These are phyloP conservation scores for Microchrysa polita DNA, from an alignment of 2,888 invertebrate species.

Conservation along the genomic window DNA sequence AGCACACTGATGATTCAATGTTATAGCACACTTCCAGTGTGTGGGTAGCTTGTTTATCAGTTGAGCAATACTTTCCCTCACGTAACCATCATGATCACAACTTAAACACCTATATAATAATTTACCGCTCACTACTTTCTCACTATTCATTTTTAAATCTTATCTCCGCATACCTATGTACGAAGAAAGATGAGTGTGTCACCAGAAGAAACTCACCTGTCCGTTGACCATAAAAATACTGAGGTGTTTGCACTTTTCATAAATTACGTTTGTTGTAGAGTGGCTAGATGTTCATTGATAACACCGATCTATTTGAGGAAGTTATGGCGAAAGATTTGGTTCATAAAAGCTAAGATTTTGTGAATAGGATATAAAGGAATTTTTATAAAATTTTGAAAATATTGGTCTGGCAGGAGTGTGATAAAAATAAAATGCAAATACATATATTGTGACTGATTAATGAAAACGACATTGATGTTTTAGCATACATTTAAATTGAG, in stretches of 20 bases:
- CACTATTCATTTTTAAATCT: background rate
- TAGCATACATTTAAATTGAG: too few species aligned
- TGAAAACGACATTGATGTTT: too few species aligned
- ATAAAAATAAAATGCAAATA: too few species aligned
- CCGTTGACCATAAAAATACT: conserved; percentile 16
- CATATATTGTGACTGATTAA: too few species aligned
- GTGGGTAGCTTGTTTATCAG: background rate
- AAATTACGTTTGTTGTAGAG: background rate
- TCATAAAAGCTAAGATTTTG: too few species aligned
- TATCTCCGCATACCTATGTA: background rate
- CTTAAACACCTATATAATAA: too few species aligned
- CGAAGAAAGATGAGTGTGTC: background rate
- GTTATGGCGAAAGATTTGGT: background rate
- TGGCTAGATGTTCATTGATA: background rate
- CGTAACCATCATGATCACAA: conserved; percentile 47
- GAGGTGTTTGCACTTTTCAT: background rate
- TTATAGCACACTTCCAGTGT: too few species aligned
- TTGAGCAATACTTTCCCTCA: conserved; percentile 50
- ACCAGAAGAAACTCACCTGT: background rate
- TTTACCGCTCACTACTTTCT: conserved; percentile 3
- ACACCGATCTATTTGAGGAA: conserved; percentile 1
- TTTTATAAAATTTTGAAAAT: too few species aligned
- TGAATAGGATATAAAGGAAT: background rate
- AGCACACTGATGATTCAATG: background rate
- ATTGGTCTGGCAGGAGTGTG: too few species aligned